A percentile compares a stretch with the other conserved stretches of the same genome.
Evolutionary conservation across 2,113 vertebrate species (phyloP).

Genomic region (Spheniscus mendiculus): DNA sequence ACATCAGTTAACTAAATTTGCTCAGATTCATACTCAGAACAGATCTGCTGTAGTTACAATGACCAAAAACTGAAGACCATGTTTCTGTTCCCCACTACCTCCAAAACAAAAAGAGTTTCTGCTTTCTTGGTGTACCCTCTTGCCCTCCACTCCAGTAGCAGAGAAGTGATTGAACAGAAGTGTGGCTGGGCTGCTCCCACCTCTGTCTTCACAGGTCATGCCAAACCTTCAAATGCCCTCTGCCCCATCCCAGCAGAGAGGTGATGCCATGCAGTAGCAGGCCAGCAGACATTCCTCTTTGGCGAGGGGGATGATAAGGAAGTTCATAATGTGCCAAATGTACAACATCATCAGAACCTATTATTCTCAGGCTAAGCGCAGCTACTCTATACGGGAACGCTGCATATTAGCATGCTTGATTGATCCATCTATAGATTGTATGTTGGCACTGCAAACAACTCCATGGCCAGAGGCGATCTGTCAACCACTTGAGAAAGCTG

Average conservation of each 20-base stretch:
- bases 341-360: neutral
- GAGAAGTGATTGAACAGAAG: neutral
- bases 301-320: neutral
- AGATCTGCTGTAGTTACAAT: neutral
- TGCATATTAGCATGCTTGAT: neutral
- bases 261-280: fast-evolving
- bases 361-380: neutral
- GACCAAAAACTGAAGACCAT: neutral
- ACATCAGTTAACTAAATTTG: neutral
- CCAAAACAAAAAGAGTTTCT: neutral
- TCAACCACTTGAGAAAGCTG: neutral
- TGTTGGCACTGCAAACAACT: neutral
- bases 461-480: neutral
- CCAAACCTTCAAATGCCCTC: neutral
- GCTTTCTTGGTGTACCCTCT: fast-evolving
- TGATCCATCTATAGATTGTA: neutral
- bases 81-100: neutral
- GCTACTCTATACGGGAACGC: neutral
- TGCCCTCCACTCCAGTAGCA: neutral
- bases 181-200: neutral
- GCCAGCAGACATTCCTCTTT: neutral
- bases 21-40: neutral
- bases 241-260: fast-evolving
- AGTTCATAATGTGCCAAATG: neutral
- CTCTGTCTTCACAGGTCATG: neutral